Conservation (phyloP, 2,797 vertebrate genomes). For the Luscinia luscinia region DNA sequence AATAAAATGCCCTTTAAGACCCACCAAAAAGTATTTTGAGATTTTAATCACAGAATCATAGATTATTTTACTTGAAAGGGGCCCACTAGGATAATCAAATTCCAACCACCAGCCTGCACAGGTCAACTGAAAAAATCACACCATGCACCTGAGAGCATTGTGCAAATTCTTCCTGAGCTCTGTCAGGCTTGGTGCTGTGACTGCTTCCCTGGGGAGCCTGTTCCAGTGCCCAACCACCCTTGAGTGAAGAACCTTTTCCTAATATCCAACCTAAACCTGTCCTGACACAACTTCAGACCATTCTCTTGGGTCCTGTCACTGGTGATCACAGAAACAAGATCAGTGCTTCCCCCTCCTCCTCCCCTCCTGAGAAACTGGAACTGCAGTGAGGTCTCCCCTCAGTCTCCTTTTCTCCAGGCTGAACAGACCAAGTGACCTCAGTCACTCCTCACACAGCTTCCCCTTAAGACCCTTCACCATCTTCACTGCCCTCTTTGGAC, state of each 20-base stretch:
- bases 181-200: not conserved
- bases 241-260: not conserved
- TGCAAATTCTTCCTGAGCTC: fast-evolving
- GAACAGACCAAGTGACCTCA: not conserved
- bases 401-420: not conserved
- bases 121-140: not conserved
- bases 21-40: not conserved
- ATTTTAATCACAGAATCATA: not conserved
- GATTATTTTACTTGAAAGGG: not conserved
- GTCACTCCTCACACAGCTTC: fast-evolving
- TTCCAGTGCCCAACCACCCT: fast-evolving
- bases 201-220: not conserved
- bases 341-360: not conserved
- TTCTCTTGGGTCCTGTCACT: fast-evolving
- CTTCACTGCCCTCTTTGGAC: fast-evolving
- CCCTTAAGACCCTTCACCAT: not conserved
- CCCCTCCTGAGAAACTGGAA: fast-evolving
- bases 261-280: not conserved
- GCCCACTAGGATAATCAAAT: not conserved
- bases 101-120: not conserved
- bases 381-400: not conserved
- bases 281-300: too few species aligned
- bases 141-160: not conserved
- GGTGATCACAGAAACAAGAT: not conserved
- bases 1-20: not conserved